These are phyloP conservation scores for Nothura maculosa DNA, from an alignment of 2,797 vertebrate species.

Conservation along the genomic window DNA sequence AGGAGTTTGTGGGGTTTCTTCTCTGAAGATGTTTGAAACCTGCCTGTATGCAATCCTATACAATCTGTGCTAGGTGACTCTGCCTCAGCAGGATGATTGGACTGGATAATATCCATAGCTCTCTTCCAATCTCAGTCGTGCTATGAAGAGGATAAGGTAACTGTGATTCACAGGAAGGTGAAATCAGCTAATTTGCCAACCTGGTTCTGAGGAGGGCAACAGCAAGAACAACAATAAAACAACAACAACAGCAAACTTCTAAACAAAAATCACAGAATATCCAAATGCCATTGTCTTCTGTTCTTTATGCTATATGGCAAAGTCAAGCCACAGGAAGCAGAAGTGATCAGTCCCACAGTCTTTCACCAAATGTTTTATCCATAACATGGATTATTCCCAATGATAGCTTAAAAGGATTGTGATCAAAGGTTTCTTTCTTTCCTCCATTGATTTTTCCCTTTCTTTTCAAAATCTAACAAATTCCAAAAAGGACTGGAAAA, in stretches of 20 bases:
- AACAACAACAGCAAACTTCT: neutral
- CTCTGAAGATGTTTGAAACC: too few relatives aligned
- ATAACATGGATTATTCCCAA: neutral
- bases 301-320: neutral
- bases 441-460: neutral
- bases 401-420: neutral
- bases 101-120: too few relatives aligned
- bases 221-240: neutral
- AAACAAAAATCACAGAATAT: neutral
- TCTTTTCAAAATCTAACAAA: neutral
- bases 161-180: neutral
- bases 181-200: neutral
- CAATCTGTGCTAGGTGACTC: too few relatives aligned
- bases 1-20: too few relatives aligned
- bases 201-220: too few relatives aligned
- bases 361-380: neutral
- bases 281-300: neutral
- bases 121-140: too few relatives aligned
- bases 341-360: neutral
- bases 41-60: too few relatives aligned
- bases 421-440: neutral
- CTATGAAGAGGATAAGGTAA: rapidly evolving
- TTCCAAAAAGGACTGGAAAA: neutral
- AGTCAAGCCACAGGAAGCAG: neutral
- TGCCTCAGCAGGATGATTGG: too few relatives aligned